Percentiles rank a stretch among this genome's conserved stretches.
Evolutionary conservation across 2,888 invertebrate species (phyloP).

Genomic region (Platerodrilus igneus): DNA sequence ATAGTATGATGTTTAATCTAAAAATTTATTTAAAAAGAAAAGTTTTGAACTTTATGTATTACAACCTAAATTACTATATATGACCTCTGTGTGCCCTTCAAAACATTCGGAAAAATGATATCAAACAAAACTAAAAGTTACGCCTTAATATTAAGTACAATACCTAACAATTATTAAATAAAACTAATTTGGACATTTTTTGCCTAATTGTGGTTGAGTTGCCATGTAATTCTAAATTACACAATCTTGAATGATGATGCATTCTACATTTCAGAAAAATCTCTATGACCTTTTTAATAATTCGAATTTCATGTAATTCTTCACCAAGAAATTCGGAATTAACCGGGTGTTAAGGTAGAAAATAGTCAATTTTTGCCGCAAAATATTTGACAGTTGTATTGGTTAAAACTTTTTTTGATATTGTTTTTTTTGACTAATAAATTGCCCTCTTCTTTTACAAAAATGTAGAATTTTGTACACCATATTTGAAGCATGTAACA

Average conservation of each 20-base stretch:
- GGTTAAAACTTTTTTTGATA: neutral
- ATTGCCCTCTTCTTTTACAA: neutral
- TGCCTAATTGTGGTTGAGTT: slow-evolving; percentile 7
- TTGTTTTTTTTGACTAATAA: neutral
- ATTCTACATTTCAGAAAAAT: slow-evolving; percentile 3
- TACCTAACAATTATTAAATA: slow-evolving; percentile 11
- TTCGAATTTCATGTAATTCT: slow-evolving; percentile 9
- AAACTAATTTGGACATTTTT: slow-evolving; percentile 9
- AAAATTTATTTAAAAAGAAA: too few species aligned
- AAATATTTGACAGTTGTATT: slow-evolving; percentile 2
- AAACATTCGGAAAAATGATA: too few species aligned
- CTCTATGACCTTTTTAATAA: slow-evolving; percentile 1
- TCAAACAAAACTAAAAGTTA: too few species aligned
- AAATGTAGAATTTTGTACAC: slow-evolving; percentile 3
- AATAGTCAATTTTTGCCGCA: neutral
- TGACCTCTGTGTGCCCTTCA: too few species aligned
- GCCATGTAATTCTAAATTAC: too few species aligned
- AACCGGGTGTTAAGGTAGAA: slow-evolving; percentile 9
- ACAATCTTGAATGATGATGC: slow-evolving; percentile 5
- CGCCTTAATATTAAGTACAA: too few species aligned
- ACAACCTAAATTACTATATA: too few species aligned
- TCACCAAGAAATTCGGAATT: slow-evolving; percentile 7
- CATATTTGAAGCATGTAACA: slow-evolving; percentile 1
- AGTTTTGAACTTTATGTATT: too few species aligned
- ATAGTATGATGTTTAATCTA: too few species aligned